phyloP scores from a whole-genome alignment of 2,113 vertebrate genomes.

The Cyanoramphus novaezelandiae region DNA sequence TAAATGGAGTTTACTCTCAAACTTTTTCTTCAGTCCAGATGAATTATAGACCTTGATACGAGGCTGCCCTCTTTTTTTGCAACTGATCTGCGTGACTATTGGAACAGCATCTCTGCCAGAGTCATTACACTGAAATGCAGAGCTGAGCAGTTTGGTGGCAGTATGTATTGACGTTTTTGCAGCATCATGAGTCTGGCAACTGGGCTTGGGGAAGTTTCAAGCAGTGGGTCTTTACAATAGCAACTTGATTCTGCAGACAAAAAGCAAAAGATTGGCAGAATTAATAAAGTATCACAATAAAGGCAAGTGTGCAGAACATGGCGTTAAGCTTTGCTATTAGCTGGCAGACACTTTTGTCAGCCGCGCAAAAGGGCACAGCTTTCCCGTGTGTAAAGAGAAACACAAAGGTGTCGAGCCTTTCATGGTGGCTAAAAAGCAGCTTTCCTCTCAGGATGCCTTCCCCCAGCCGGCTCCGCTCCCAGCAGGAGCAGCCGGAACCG shows the following conservation, averaged over 20 bases:
- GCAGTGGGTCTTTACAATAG: slow-evolving; percentile 76
- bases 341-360: slow-evolving; percentile 1
- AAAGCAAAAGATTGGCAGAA: slow-evolving; percentile 67
- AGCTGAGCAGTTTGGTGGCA: slow-evolving; percentile 71
- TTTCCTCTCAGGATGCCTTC: neutral
- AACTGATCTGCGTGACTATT: slow-evolving; percentile 63
- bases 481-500: neutral
- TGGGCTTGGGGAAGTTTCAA: slow-evolving; percentile 73
- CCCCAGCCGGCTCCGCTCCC: neutral
- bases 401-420: neutral
- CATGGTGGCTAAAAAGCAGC: neutral
- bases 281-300: slow-evolving; percentile 59
- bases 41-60: slow-evolving; percentile 66
- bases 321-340: neutral
- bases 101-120: slow-evolving; percentile 74
- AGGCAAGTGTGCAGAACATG: slow-evolving; percentile 25
- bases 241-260: slow-evolving; percentile 77
- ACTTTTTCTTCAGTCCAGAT: slow-evolving; percentile 66
- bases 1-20: slow-evolving; percentile 57
- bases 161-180: slow-evolving; percentile 70
- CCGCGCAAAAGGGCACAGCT: neutral
- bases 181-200: slow-evolving; percentile 71
- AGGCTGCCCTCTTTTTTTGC: slow-evolving; percentile 60
- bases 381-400: neutral
- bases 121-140: slow-evolving; percentile 71